Evolutionary conservation across 2,888 invertebrate species (phyloP).

Genomic region (Leptopilina syphax): DNA sequence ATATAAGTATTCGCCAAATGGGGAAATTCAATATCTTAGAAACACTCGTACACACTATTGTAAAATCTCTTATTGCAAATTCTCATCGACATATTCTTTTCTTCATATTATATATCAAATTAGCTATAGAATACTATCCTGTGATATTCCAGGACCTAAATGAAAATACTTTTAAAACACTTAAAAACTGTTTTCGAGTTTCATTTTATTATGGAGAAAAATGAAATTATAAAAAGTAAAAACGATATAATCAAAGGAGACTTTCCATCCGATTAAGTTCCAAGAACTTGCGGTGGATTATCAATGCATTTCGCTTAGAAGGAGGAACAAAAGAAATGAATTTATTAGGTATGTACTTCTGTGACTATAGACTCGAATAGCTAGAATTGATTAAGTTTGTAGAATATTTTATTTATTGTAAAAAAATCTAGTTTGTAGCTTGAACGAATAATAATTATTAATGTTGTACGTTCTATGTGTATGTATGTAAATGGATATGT

Average conservation of each 20-base stretch:
- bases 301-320: constrained; percentile 1
- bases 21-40: too few relatives aligned
- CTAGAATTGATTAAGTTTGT: constrained; percentile 39
- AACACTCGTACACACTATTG: too few relatives aligned
- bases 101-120: too few relatives aligned
- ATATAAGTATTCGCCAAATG: too few relatives aligned
- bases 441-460: constrained; percentile 70
- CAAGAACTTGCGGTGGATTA: background rate
- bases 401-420: constrained; percentile 71
- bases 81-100: too few relatives aligned
- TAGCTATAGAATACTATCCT: too few relatives aligned
- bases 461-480: constrained; percentile 71
- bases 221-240: background rate
- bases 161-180: too few relatives aligned
- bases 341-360: constrained; percentile 12
- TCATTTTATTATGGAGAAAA: background rate
- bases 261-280: constrained; percentile 14
- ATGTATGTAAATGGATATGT: constrained; percentile 53
- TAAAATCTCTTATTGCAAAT: too few relatives aligned
- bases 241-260: constrained; percentile 6
- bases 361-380: constrained; percentile 38
- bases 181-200: too few relatives aligned
- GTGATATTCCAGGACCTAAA: too few relatives aligned
- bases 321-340: constrained; percentile 15
- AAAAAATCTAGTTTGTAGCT: constrained; percentile 62